Percentiles rank a stretch among this genome's conserved stretches.
phyloP scores from a whole-genome alignment of 2,113 vertebrate genomes.

The Limnothrissa miodon region DNA sequence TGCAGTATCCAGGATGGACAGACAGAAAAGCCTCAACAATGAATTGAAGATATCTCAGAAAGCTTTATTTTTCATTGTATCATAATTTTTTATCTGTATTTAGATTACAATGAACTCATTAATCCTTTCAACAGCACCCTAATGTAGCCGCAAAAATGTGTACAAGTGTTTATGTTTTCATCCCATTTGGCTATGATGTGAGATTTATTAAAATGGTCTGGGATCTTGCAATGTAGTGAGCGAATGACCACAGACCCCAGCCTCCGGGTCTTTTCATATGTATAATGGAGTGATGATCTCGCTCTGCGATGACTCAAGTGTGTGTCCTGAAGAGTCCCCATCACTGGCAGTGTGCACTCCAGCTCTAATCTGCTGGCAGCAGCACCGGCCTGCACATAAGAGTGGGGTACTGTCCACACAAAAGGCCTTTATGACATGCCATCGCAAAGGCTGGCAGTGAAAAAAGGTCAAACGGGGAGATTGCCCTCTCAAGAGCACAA shows the following conservation, averaged over 20 bases:
- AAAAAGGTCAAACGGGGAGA: constrained; percentile 41
- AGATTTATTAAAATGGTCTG: background rate
- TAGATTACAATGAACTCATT: background rate
- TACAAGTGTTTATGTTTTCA: too few relatives aligned
- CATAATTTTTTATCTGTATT: background rate
- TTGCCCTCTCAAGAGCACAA: background rate
- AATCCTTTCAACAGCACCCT: background rate
- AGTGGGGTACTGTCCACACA: background rate
- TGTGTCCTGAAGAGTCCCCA: background rate
- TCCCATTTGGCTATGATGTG: background rate
- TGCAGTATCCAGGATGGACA: too few relatives aligned
- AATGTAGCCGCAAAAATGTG: background rate
- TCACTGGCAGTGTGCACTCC: background rate
- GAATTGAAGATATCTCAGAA: too few relatives aligned
- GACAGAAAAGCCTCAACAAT: too few relatives aligned
- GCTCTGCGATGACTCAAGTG: background rate
- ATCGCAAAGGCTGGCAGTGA: background rate
- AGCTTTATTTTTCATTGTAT: too few relatives aligned
- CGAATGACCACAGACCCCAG: background rate
- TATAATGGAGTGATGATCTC: background rate
- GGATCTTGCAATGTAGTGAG: background rate
- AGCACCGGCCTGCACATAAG: background rate
- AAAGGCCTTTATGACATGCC: background rate
- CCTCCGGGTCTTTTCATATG: background rate
- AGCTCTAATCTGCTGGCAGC: background rate